Base-by-base conservation (phyloP, 2,888 invertebrate species). In the Drosophila merina region DNA sequence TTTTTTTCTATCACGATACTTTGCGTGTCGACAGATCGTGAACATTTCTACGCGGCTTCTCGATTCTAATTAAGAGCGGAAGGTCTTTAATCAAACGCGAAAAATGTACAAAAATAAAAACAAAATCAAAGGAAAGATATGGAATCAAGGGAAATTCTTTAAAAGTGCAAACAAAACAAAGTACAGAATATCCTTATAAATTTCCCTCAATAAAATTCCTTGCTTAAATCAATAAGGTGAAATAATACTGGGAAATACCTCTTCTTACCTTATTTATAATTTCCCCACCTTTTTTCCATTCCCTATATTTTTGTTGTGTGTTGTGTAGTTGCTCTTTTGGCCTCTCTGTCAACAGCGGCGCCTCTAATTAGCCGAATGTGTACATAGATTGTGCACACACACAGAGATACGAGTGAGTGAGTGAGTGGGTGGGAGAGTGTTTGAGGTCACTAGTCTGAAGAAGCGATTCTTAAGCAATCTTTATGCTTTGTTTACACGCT, bases 401-500 rank as follows among this genome's bases (percentile, higher is more conserved):
- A 20, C 20, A 20, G 2, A 20, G 20, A 20, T 20, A 20, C 2
- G 20, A 20, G 20, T 20, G 20, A 20, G 20, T 20, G 20, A 20
- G 20, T 50, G 38, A 20, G 12, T 40, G 20, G 26, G 57, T 52
- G 59, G 30, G 51, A 20, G 26, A 33, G 36, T 26, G 63, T 55
- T 52, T 57, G 71, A 66, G 66, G 66, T 51, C 70, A 60, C 52
- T 57, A 25, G 54, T 20, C 67, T 38, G 30, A 20, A 28, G 5
- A 44, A 56, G 75, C 78, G 57, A 55, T 74, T 77, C 50, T 45
- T 45, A 26, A 14, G 50, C 38, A 36, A 57, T 58, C 25, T 59
- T 48, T 45, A 20, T 58, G 57, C 52, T 67, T 85, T 85, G 86
- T 86, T 88, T 88, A 85, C 66, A 67, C 70, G 57, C 76, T 82